Base-by-base conservation (phyloP, 2,113 vertebrate genomes). In the Cardinalis cardinalis region DNA sequence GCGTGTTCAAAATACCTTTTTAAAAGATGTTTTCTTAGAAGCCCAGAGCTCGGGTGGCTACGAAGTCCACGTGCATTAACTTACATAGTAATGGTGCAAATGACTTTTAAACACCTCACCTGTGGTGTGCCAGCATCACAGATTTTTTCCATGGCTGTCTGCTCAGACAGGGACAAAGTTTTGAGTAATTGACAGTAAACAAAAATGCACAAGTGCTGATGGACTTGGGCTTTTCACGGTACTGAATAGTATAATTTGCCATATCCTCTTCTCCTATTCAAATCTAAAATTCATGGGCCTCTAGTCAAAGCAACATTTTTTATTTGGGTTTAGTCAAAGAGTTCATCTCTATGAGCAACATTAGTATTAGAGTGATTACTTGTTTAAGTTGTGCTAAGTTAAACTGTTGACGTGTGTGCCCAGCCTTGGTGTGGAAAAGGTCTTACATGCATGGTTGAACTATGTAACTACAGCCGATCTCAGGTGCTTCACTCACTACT, bases 401-500 rank as follows among this genome's bases (percentile, higher is more conserved):
- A 53, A 75, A 8, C 29, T 41, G 2, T 21, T 32, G 7, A 53
- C 12, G 20, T 12, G 13, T 46, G 4, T 52, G 34, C 10, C 15
- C 6, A 46, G 10, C 29, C 12, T 53, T 58, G 38, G 46, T 7
- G 4, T 66, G 48, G 15, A 49, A 58, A 41, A 53, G 32, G 4
- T 49, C 25, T 48, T 55, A 3, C 0, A 4, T 25, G 7, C 6
- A 1, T 21, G 63, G 18, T 40, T 69, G 58, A 84, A 38, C 11
- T 49, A 1, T 1, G 0, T 48, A 48, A 23, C 12, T 74, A 7
- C 2, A 1, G 25, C 32, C 7, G 12, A 18, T 46, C 8, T n/a
- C 31, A 18, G 0, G 0, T 36, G 53, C 36, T 56, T 79, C 38
- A 3, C 29, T 48, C 4, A 0, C 14, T 61, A 1, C 28, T 36